A percentile compares a stretch with the other conserved stretches of the same genome.
These are phyloP conservation scores for Aleiodes alternator DNA, from an alignment of 2,888 invertebrate genomes.

Conservation along the genomic window DNA sequence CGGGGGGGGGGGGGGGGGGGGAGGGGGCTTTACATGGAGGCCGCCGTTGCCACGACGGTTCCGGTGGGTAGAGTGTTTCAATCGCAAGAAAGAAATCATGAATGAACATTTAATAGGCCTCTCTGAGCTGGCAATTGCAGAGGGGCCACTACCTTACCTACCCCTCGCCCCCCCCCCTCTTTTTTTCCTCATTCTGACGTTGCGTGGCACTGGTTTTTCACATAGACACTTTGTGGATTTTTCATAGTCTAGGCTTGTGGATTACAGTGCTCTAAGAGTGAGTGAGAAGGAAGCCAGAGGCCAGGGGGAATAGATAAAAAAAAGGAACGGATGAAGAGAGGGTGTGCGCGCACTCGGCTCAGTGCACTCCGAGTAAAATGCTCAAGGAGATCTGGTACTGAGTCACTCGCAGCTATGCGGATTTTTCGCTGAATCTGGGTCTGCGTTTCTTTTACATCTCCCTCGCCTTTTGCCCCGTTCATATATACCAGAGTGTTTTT, in stretches of 20 bases:
- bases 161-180: background rate
- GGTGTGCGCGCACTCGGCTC: constrained; percentile 42
- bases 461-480: constrained; percentile 44
- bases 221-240: constrained; percentile 3
- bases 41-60: constrained; percentile 37
- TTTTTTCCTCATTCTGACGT: background rate
- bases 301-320: constrained; percentile 9
- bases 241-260: constrained; percentile 1
- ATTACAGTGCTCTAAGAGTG: constrained; percentile 16
- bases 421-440: constrained; percentile 67
- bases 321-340: constrained; percentile 16
- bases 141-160: constrained; percentile 34
- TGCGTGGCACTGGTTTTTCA: background rate
- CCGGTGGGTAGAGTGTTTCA: constrained; percentile 34
- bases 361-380: constrained; percentile 57
- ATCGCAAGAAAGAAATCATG: constrained; percentile 45
- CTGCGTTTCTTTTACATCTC: constrained; percentile 55
- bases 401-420: constrained; percentile 66
- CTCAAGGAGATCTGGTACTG: constrained; percentile 71
- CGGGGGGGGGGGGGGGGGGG: constrained; percentile 29
- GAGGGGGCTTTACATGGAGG: constrained; percentile 19
- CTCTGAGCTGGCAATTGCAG: constrained; percentile 52
- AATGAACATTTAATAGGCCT: constrained; percentile 53
- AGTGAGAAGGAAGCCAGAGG: constrained; percentile 26
- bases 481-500: background rate